Evolutionary conservation across 2,797 vertebrate genomes (phyloP).

Genomic region (Ctenopoma multispine): DNA sequence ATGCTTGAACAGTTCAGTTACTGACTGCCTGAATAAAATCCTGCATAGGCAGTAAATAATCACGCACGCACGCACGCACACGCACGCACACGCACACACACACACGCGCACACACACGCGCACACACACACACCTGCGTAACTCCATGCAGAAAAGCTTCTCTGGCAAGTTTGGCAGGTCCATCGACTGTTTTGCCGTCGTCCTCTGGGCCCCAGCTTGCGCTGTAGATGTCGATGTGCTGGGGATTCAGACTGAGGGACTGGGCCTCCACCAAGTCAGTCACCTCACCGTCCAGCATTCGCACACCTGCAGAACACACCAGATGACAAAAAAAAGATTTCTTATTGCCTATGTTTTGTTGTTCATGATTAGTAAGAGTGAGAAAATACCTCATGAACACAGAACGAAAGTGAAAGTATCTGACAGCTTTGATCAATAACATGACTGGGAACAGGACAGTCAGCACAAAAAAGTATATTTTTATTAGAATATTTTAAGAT

Average conservation of each 20-base stretch:
- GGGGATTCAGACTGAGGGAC: conserved; percentile 94
- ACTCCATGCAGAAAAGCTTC: conserved; percentile 95
- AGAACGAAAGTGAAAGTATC: too few species aligned
- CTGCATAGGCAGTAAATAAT: conserved; percentile 67
- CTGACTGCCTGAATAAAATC: conserved; percentile 62
- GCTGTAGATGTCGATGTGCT: conserved; percentile 98
- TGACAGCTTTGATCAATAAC: too few species aligned
- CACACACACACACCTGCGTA: conserved; percentile 86
- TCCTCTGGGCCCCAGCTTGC: conserved; percentile 99
- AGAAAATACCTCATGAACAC: background rate
- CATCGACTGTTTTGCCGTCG: conserved; percentile 96
- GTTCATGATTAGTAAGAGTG: background rate
- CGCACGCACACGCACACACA: background rate
- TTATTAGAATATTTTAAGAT: too few species aligned
- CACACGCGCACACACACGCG: background rate
- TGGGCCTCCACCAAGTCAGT: conserved; percentile 97
- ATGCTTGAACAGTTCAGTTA: conserved; percentile 77
- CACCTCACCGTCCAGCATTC: conserved; percentile 98
- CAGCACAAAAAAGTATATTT: too few species aligned
- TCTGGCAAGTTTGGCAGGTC: conserved; percentile 94
- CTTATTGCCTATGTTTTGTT: background rate
- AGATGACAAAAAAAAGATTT: conserved; percentile 20
- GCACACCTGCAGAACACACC: conserved; percentile 86
- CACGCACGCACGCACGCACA: conserved; percentile 37
- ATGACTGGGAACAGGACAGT: background rate